phyloP scores from a whole-genome alignment of 2,113 vertebrate genomes.

The Hippocampus zosterae region DNA sequence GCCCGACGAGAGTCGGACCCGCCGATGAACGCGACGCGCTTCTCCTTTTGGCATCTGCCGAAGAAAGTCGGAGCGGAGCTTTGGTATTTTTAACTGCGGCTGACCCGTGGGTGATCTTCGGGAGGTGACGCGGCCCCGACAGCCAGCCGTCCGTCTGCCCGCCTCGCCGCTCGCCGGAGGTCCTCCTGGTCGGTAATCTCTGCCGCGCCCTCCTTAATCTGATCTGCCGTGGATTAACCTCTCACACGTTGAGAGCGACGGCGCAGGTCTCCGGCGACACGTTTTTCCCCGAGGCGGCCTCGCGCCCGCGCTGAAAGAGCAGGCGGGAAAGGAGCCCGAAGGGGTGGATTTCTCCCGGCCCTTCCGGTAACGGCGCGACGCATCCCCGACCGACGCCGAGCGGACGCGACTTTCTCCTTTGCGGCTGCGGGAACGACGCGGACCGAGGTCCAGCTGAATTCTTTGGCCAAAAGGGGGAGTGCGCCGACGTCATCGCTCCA shows the following conservation, averaged over 20 bases:
- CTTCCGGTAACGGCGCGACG: too few species aligned
- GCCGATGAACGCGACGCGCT: too few species aligned
- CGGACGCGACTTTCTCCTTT: background rate
- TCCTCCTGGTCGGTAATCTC: constrained; percentile 1
- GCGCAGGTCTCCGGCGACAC: background rate
- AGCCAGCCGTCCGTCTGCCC: background rate
- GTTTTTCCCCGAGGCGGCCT: background rate
- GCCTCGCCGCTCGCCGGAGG: background rate
- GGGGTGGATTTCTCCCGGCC: too few species aligned
- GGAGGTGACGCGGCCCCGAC: background rate
- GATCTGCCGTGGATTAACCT: constrained; percentile 12
- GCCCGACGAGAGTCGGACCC: too few species aligned
- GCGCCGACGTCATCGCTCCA: too few species aligned
- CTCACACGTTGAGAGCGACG: background rate
- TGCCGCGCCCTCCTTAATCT: constrained; percentile 11
- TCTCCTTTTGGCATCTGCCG: background rate
- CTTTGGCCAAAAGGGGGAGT: too few species aligned
- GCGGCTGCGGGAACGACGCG: background rate
- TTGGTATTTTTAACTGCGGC: background rate
- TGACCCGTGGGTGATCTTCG: background rate
- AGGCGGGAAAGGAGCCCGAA: too few species aligned
- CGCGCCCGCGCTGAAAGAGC: too few species aligned
- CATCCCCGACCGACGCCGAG: too few species aligned
- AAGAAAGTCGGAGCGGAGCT: background rate
- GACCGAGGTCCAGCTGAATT: too few species aligned